Evolutionary conservation across 92 coral and sea anemone species (phyloP), one percentile per base, ranked within the genome.

Genomic region (Bergia sp.): DNA sequence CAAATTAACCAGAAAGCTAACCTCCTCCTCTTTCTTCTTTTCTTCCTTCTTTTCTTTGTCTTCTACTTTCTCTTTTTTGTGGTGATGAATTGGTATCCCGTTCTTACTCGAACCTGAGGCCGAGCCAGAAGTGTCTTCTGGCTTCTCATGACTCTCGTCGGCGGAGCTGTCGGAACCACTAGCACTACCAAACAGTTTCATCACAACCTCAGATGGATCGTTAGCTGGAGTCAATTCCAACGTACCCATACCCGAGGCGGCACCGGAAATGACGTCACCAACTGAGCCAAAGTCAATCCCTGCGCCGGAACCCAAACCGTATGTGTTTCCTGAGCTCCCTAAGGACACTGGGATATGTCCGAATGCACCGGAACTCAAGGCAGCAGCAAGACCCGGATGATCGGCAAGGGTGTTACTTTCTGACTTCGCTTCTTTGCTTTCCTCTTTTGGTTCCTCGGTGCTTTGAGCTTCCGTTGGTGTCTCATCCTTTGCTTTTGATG

Each of bases 171-270:
- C 88, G 16, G 89, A 61, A n/a, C 91, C 86, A 49, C 90, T 79
- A 10, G 92, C 89, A 72, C 88, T 90, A 11, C 93, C 93, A 66
- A 92, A 86, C 47, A 93, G 67, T 23, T 91, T 87, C 76, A 88
- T 85, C 40, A 95, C 93, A 36, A 92, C 95, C 57, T 95, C 98
- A 39, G 94, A 92, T 23, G 98, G 91, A 73, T 89, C 91, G 38
- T 89, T 90, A 13, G 92, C 98, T 7, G 98, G 96, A 20, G 96
- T 89, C 38, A 95, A 79, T 39, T 95, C 96, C 86, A 95, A 76
- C 23, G 96, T 95, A 18, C 98, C 96, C 36, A 93, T 89, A 11
- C 91, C 96, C 44, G 98, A 95, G 47, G 87, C 78, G 4, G 87
- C 50, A 53, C 98, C 98, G 16, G 94, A 92, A 20, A 95, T 64